Conservation (phyloP, 2,888 invertebrate genomes). For the Drosophila kambysellisi region DNA sequence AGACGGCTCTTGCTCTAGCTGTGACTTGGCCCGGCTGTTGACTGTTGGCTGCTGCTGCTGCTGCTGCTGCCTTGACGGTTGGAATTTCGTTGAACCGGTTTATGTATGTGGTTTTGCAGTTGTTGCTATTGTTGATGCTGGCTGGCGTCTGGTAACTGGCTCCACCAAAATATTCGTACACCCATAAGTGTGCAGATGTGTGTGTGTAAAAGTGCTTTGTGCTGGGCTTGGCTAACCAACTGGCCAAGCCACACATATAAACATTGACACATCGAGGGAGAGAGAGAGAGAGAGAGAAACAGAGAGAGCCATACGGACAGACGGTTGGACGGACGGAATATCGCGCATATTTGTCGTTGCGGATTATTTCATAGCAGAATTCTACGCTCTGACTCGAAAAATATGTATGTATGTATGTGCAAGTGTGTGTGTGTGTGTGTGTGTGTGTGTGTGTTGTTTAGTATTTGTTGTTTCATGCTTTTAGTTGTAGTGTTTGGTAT, state of each 20-base stretch:
- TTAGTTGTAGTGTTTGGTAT: constrained; percentile 15
- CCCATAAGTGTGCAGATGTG: constrained; percentile 20
- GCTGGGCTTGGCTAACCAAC: constrained; percentile 77
- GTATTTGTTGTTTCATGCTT: constrained; percentile 30
- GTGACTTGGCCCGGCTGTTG: constrained; percentile 42
- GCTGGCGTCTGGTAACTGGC: constrained; percentile 76
- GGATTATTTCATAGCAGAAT: constrained; percentile 79
- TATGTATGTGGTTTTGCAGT: constrained; percentile 72
- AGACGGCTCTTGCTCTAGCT: constrained; percentile 30
- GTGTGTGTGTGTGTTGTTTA: constrained; percentile 15
- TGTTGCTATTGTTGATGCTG: constrained; percentile 59
- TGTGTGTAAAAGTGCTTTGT: constrained; percentile 55
- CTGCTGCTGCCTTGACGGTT: constrained; percentile 56
- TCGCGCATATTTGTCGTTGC: constrained; percentile 79
- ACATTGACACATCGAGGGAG: constrained; percentile 47
- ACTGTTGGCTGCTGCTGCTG: constrained; percentile 36
- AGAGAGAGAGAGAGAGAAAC: constrained; percentile 5
- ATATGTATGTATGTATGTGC: constrained; percentile 14
- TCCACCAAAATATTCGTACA: constrained; percentile 61
- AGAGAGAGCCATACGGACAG: constrained; percentile 4
- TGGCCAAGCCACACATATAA: constrained; percentile 66
- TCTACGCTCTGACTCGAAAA: constrained; percentile 48
- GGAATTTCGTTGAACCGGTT: constrained; percentile 79
- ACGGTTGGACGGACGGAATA: constrained; percentile 40
- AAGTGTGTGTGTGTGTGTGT: constrained; percentile 12